A percentile compares a stretch with the other conserved stretches of the same genome.
phyloP scores from a whole-genome alignment of 2,113 vertebrate species.

The Dissostichus mawsoni region DNA sequence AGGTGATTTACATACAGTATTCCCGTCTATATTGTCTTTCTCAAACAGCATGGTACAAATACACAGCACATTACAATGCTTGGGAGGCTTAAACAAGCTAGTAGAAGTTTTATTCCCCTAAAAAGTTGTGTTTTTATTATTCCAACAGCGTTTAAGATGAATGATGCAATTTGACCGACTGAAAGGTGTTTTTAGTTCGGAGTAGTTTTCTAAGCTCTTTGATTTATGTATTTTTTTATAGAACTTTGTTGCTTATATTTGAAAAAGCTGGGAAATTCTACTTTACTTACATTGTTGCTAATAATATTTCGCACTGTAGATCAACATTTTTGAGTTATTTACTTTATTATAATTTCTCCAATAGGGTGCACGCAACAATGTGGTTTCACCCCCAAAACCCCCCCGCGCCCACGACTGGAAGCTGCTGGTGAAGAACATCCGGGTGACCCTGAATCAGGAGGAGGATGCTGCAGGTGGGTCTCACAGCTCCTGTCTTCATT shows the following conservation, averaged over 20 bases:
- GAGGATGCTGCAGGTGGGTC: conserved; percentile 86
- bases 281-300: not conserved
- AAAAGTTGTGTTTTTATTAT: not conserved
- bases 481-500: not conserved
- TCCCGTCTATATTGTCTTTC: not conserved
- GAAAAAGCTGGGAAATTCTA: not conserved
- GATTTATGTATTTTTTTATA: not conserved
- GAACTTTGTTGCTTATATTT: not conserved
- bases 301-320: not conserved
- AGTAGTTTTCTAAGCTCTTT: not conserved
- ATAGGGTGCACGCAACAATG: conserved; percentile 76
- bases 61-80: not conserved
- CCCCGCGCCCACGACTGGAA: conserved; percentile 94
- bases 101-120: not conserved
- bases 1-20: not conserved
- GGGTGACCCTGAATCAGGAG: conserved; percentile 74
- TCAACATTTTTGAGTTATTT: not conserved
- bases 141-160: too few relatives aligned
- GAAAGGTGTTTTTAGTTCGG: too few relatives aligned
- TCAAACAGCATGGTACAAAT: not conserved
- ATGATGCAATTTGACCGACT: too few relatives aligned
- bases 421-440: conserved; percentile 91
- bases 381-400: conserved; percentile 92
- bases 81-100: not conserved
- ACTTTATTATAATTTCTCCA: not conserved